Percentiles rank a stretch among this genome's conserved stretches.
phyloP scores from a whole-genome alignment of 1,140 invertebrate species.

The Ctenoplectra terminalis region DNA sequence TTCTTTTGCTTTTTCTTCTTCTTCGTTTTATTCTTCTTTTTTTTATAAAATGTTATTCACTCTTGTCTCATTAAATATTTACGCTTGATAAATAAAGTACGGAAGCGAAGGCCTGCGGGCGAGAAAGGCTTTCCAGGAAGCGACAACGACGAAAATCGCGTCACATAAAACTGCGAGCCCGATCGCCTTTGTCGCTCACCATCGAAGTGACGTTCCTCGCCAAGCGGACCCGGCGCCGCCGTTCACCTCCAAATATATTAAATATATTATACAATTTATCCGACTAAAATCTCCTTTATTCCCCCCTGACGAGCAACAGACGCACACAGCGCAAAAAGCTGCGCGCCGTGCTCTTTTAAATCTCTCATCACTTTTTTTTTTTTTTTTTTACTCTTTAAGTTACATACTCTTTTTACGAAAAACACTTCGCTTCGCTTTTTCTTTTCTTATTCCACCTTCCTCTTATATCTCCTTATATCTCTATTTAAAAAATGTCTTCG shows the following conservation, averaged over 20 bases:
- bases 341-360: slow-evolving; percentile 59
- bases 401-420: slow-evolving; percentile 51
- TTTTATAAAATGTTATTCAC: slow-evolving; percentile 35
- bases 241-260: slow-evolving; percentile 81
- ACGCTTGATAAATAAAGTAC: slow-evolving; percentile 81
- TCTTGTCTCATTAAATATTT: slow-evolving; percentile 77
- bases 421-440: slow-evolving; percentile 52
- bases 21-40: slow-evolving; percentile 25
- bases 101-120: slow-evolving; percentile 58
- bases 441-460: slow-evolving; percentile 10
- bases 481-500: slow-evolving; percentile 61
- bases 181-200: slow-evolving; percentile 51
- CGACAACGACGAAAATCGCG: slow-evolving; percentile 52
- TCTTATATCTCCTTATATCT: slow-evolving; percentile 56
- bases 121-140: slow-evolving; percentile 33
- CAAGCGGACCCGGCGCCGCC: slow-evolving; percentile 53
- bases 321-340: slow-evolving; percentile 77
- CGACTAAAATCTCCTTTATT: slow-evolving; percentile 79
- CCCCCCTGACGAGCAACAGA: slow-evolving; percentile 56
- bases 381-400: slow-evolving; percentile 46
- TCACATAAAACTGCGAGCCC: slow-evolving; percentile 80
- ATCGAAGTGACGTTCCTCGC: slow-evolving; percentile 40
- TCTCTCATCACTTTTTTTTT: slow-evolving; percentile 14
- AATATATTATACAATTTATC: slow-evolving; percentile 83
- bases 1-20: slow-evolving; percentile 40